These are phyloP conservation scores for Spodoptera litura DNA, from an alignment of 1,140 invertebrate genomes.

Conservation along the genomic window DNA sequence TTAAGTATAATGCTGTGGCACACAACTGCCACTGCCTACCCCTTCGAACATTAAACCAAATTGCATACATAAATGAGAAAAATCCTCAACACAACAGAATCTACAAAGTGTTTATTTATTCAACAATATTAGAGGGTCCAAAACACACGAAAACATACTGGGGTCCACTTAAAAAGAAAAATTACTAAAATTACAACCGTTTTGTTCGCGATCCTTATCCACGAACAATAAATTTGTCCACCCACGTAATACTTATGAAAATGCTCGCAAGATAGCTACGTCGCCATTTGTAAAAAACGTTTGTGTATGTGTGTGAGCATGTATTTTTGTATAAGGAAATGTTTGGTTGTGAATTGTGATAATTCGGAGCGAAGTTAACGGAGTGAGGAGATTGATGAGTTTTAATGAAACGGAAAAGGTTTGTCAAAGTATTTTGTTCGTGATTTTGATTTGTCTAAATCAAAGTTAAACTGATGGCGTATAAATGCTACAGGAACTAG, in stretches of 20 bases:
- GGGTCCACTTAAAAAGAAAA: conserved; percentile 56
- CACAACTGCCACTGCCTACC: too few species aligned
- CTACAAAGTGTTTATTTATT: conserved; percentile 38
- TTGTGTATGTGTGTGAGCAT: not conserved
- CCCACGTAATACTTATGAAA: conserved; percentile 67
- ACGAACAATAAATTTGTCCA: conserved; percentile 66
- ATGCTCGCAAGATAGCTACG: conserved; percentile 35
- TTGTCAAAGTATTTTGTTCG: too few species aligned
- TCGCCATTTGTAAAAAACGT: conserved; percentile 31
- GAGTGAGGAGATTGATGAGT: too few species aligned
- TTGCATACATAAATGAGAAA: conserved; percentile 1
- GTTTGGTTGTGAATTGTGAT: conserved; percentile 1
- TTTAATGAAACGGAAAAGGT: too few species aligned
- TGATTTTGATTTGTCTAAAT: too few species aligned
- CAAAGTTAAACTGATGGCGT: too few species aligned
- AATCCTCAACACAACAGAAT: not conserved
- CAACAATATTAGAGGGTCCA: conserved; percentile 29
- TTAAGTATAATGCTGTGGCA: too few species aligned
- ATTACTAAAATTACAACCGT: conserved; percentile 73
- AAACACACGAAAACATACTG: conserved; percentile 24
- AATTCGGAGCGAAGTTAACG: too few species aligned
- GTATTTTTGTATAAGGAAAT: not conserved
- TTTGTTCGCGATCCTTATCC: conserved; percentile 67
- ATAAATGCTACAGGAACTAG: too few species aligned
- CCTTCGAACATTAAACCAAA: not conserved